Base-by-base conservation (phyloP, 2,113 vertebrate genomes). In the Pterocles orientalis region DNA sequence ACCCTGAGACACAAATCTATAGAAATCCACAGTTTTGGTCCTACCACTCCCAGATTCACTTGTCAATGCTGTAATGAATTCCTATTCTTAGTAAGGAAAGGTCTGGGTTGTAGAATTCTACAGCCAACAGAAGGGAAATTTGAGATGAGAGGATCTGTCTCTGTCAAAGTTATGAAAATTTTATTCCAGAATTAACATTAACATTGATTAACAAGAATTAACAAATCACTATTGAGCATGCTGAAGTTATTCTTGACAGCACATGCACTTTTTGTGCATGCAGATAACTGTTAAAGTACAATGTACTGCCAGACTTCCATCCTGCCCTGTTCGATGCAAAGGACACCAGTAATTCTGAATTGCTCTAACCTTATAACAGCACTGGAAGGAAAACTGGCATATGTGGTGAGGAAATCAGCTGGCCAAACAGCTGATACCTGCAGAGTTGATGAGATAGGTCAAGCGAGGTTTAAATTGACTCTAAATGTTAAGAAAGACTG, bases 241-340 rank as follows among this genome's bases (percentile, higher is more conserved):
- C 7, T 31, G 47, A 78, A 53, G 24, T 50, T n/a, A n/a, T 33
- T 33, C 3, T 2, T 61, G 36, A 57, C 9, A 45, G 53, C 21
- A 25, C 25, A 60, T 20, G 23, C 11, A 14, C 17, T 24, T 82
- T 84, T 79, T 24, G 51, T 0, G 0, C 20, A 5, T 72, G 25
- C 4, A 71, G 21, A 7, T 9, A 25, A 36, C 41, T n/a, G 21
- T 65, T 73, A 57, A 65, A 78, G 12, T 26, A 12, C 24, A 5
- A 17, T 6, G 9, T 24, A 10, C 36, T 80, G 73, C 13, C 20
- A 62, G 50, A 53, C 16, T 41, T 57, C 31, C 36, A 16, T 14
- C 31, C 31, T 53, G 56, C 54, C 25, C 33, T 82, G 47, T 41
- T 24, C 65, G 47, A 31, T 48, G 36, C 43, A 21, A 76, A 41